These are phyloP conservation scores for Tinea trinotella DNA, from an alignment of 2,888 invertebrate species.

Conservation along the genomic window DNA sequence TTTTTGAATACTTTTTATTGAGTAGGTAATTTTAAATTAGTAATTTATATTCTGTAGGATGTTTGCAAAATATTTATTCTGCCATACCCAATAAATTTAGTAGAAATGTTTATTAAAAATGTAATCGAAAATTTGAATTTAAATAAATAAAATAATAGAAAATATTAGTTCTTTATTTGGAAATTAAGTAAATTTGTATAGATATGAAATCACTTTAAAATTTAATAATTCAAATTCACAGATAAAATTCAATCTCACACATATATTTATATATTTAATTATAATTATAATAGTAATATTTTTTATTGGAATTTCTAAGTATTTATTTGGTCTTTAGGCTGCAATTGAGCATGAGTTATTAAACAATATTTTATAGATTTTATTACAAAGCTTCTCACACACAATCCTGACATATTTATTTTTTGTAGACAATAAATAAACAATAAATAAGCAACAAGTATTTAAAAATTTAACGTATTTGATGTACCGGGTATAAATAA, in stretches of 20 bases:
- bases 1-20: too few species aligned
- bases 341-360: conserved; percentile 5
- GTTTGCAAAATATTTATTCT: conserved; percentile 25
- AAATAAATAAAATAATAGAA: conserved; percentile 41
- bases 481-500: too few species aligned
- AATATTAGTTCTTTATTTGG: conserved; percentile 39
- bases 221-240: conserved; percentile 19
- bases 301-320: neutral
- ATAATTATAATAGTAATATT: neutral
- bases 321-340: conserved; percentile 19
- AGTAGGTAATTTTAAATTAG: too few species aligned
- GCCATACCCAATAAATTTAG: conserved; percentile 71
- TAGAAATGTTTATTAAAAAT: conserved; percentile 41
- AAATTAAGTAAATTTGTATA: conserved; percentile 57
- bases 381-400: too few species aligned
- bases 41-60: too few species aligned
- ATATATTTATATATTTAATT: conserved; percentile 36
- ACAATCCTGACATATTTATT: too few species aligned
- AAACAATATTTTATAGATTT: too few species aligned
- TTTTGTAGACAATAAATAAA: too few species aligned
- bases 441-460: too few species aligned
- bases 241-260: too few species aligned
- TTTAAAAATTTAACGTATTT: too few species aligned
- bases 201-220: conserved; percentile 58
- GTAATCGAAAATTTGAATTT: conserved; percentile 31